Conservation (phyloP, 1,140 invertebrate genomes). For the Proales similis region DNA sequence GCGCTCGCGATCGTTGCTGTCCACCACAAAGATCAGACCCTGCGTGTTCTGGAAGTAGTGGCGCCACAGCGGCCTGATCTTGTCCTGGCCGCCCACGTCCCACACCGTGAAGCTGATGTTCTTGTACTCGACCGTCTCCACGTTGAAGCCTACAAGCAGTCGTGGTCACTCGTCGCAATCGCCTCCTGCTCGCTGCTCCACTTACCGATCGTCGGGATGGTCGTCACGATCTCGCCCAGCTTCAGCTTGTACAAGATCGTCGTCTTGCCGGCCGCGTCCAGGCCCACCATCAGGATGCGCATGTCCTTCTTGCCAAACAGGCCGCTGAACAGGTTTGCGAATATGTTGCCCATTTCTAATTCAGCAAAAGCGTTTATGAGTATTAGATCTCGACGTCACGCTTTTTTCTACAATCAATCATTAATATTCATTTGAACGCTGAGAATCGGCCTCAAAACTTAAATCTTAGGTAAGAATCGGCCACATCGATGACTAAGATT, state of each 20-base stretch:
- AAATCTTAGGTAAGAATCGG: too few relatives aligned
- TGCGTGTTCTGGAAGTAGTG: constrained; percentile 98
- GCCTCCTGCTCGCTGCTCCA: too few relatives aligned
- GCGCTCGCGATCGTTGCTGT: constrained; percentile 90
- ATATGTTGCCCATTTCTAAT: constrained; percentile 36
- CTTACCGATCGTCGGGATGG: constrained; percentile 87
- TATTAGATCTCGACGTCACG: too few relatives aligned
- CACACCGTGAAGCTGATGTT: constrained; percentile 66
- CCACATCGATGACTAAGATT: too few relatives aligned
- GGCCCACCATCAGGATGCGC: constrained; percentile 94
- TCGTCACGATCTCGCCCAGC: constrained; percentile 91
- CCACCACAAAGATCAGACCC: constrained; percentile 88
- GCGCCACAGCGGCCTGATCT: constrained; percentile 69
- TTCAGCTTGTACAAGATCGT: constrained; percentile 95
- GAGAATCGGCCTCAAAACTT: too few relatives aligned
- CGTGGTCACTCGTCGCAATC: too few relatives aligned
- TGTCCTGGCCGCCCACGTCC: constrained; percentile 54
- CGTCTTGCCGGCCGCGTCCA: constrained; percentile 94
- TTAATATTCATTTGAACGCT: too few relatives aligned
- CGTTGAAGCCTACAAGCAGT: constrained; percentile 61
- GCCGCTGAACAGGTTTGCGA: constrained; percentile 33
- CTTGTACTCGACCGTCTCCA: constrained; percentile 50
- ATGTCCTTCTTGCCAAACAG: constrained; percentile 92
- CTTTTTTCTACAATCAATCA: too few relatives aligned
- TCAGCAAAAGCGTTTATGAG: not conserved